A percentile compares a stretch with the other conserved stretches of the same genome.
phyloP scores from a whole-genome alignment of 2,797 vertebrate genomes.

The Artibeus jamaicensis region DNA sequence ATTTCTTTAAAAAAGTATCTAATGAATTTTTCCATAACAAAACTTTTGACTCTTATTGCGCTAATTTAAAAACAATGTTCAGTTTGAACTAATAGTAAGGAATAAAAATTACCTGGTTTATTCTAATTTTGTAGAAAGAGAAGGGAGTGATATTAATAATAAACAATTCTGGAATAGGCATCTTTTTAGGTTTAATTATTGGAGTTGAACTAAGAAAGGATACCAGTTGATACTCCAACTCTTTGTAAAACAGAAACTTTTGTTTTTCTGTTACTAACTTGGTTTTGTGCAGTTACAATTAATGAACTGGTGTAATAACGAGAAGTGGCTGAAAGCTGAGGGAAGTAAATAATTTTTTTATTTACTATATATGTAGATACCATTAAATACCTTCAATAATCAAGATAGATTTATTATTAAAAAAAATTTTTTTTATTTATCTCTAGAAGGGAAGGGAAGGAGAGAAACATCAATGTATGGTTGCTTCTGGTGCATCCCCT shows the following conservation, averaged over 20 bases:
- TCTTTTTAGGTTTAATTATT: background rate
- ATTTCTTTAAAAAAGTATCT: background rate
- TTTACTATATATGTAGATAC: background rate
- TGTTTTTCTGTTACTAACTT: slow-evolving; percentile 17
- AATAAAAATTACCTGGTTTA: background rate
- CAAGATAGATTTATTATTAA: background rate
- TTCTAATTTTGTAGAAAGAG: background rate
- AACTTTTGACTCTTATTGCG: background rate
- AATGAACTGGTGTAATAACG: background rate
- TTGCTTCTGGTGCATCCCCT: too few relatives aligned
- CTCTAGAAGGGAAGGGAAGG: too few relatives aligned
- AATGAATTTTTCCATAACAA: background rate
- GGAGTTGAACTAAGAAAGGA: background rate
- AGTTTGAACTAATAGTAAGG: background rate
- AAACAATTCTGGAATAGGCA: background rate
- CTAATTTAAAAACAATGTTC: background rate
- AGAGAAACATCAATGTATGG: too few relatives aligned
- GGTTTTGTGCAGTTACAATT: background rate
- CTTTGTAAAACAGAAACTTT: background rate
- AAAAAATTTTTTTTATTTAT: too few relatives aligned
- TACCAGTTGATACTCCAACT: background rate
- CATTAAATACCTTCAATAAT: background rate
- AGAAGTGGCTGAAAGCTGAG: slow-evolving; percentile 1
- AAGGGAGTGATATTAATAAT: background rate
- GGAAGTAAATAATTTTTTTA: slow-evolving; percentile 1